Evolutionary conservation across 2,113 vertebrate species (phyloP).

Genomic region (Hippocampus guttulatus): DNA sequence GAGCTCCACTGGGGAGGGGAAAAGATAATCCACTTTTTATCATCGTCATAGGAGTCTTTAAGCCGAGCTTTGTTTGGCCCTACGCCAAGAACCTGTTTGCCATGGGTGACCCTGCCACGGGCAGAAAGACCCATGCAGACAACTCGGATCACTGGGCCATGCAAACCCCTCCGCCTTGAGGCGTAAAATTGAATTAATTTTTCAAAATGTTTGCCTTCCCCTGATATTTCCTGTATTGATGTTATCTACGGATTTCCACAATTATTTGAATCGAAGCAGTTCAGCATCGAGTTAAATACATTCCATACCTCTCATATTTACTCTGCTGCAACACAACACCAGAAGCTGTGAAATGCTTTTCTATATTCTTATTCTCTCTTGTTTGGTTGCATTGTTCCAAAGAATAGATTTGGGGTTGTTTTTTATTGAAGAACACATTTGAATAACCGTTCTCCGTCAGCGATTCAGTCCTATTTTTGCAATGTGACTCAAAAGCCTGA

Average conservation of each 20-base stretch:
- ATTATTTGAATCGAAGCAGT: neutral
- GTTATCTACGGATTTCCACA: neutral
- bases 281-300: neutral
- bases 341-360: neutral
- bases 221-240: neutral
- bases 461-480: constrained; percentile 5
- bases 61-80: too few species aligned
- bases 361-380: neutral
- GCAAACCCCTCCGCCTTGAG: too few species aligned
- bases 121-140: too few species aligned
- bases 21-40: too few species aligned
- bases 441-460: neutral
- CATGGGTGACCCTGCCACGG: too few species aligned
- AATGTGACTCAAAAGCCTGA: constrained; percentile 52
- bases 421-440: constrained; percentile 16
- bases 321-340: neutral
- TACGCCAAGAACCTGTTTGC: too few species aligned
- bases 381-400: neutral
- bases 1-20: too few species aligned
- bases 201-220: too few species aligned
- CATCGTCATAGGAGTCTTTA: too few species aligned
- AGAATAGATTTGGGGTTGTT: constrained; percentile 9
- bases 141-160: too few species aligned
- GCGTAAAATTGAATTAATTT: too few species aligned
- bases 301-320: neutral